A percentile compares a stretch with the other conserved stretches of the same genome.
These are phyloP conservation scores for Thalassarche chlororhynchos DNA, from an alignment of 2,113 vertebrate genomes.

Conservation along the genomic window DNA sequence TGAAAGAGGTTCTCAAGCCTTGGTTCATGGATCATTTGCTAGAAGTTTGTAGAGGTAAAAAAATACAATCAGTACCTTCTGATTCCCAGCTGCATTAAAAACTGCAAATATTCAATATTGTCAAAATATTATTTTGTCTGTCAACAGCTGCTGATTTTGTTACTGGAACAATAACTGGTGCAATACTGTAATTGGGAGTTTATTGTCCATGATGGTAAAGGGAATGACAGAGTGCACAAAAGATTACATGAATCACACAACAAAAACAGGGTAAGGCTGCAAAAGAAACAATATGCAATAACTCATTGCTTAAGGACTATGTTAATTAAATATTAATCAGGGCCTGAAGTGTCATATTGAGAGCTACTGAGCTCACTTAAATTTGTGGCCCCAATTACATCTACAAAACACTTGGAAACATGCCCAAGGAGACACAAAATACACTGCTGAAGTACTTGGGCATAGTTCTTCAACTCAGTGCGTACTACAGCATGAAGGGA, in stretches of 20 bases:
- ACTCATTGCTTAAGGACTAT: not conserved
- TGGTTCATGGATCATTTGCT: not conserved
- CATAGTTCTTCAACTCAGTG: not conserved
- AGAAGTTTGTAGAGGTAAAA: not conserved
- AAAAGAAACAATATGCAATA: not conserved
- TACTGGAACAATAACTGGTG: not conserved
- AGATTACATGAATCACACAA: not conserved
- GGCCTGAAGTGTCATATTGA: not conserved
- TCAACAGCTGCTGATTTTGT: not conserved
- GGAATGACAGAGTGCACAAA: not conserved
- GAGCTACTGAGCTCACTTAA: not conserved
- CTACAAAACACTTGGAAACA: not conserved
- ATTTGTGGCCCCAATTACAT: not conserved
- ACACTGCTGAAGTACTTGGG: not conserved
- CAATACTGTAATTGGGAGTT: not conserved
- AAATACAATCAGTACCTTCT: not conserved
- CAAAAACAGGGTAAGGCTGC: not conserved
- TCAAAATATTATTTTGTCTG: not conserved
- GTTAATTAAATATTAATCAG: constrained; percentile 20
- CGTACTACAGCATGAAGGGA: not conserved
- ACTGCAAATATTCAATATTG: not conserved
- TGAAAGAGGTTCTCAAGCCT: not conserved
- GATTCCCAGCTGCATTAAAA: not conserved
- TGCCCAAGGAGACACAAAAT: not conserved
- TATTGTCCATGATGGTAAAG: not conserved